phyloP scores from a whole-genome alignment of 1,140 invertebrate species.

The Atta texana region DNA sequence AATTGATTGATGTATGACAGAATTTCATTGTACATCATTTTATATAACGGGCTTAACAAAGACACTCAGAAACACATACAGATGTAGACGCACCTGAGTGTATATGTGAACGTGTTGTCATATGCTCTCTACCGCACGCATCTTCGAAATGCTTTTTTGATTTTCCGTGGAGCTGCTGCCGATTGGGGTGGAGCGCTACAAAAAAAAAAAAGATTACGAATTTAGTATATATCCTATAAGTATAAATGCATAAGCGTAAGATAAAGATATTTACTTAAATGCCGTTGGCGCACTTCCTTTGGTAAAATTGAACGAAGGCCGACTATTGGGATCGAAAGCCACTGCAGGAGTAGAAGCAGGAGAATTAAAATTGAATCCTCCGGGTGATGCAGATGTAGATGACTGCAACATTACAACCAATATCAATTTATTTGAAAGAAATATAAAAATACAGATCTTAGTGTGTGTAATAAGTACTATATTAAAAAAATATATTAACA shows the following conservation, averaged over 20 bases:
- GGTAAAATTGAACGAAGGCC: conserved; percentile 84
- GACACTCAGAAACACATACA: conserved; percentile 61
- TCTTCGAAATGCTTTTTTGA: conserved; percentile 84
- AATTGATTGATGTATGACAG: conserved; percentile 68
- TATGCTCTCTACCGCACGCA: conserved; percentile 77
- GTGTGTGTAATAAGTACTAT: not conserved
- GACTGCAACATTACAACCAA: conserved; percentile 55
- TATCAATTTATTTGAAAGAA: conserved; percentile 26
- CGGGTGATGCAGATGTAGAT: conserved; percentile 72
- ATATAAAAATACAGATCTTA: conserved; percentile 23
- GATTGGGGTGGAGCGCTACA: conserved; percentile 76
- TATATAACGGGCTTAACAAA: conserved; percentile 64
- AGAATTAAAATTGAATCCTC: conserved; percentile 82
- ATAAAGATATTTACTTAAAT: conserved; percentile 81
- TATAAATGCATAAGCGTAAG: not conserved
- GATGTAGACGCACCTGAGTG: conserved; percentile 63
- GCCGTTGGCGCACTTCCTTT: conserved; percentile 79
- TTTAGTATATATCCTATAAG: not conserved
- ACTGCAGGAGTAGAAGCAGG: conserved; percentile 70
- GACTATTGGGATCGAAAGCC: conserved; percentile 82
- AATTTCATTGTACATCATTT: conserved; percentile 67
- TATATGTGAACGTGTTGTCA: conserved; percentile 53
- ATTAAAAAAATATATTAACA: conserved; percentile 8
- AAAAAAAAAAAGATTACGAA: conserved; percentile 23
- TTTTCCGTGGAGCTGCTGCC: conserved; percentile 74